Evolutionary conservation across 2,113 vertebrate genomes (phyloP).

Genomic region (Holacanthus passer): DNA sequence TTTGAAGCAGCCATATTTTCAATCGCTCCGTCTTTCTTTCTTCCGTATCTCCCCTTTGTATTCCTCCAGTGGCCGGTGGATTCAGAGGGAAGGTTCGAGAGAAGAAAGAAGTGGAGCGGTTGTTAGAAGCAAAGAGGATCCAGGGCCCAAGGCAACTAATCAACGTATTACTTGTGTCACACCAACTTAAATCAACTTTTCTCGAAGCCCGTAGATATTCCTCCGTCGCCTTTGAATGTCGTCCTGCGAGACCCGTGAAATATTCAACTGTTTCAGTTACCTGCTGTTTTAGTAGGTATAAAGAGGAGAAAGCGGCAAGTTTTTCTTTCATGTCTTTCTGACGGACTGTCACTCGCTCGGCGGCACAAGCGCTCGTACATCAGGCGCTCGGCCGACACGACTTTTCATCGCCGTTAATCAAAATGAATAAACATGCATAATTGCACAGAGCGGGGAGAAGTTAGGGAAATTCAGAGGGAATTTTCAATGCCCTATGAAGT

Average conservation of each 20-base stretch:
- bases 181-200: constrained; percentile 74
- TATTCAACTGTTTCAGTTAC: constrained; percentile 76
- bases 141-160: constrained; percentile 79
- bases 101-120: constrained; percentile 67
- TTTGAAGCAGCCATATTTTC: constrained; percentile 25
- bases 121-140: constrained; percentile 73
- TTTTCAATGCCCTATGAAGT: constrained; percentile 83
- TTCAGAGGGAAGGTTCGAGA: constrained; percentile 57
- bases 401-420: constrained; percentile 78
- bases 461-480: constrained; percentile 80
- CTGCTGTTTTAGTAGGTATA: constrained; percentile 77
- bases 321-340: constrained; percentile 63
- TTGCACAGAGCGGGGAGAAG: constrained; percentile 79
- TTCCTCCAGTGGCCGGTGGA: constrained; percentile 80
- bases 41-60: constrained; percentile 36
- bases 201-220: constrained; percentile 59
- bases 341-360: constrained; percentile 70
- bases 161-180: constrained; percentile 82
- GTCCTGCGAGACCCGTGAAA: constrained; percentile 76
- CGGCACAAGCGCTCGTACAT: constrained; percentile 52
- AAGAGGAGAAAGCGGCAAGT: constrained; percentile 15
- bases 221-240: constrained; percentile 72
- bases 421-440: constrained; percentile 85
- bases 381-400: constrained; percentile 41
- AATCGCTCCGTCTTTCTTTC: neutral